Percentiles rank a stretch among this genome's conserved stretches.
These are phyloP conservation scores for Autographa gamma DNA, from an alignment of 2,888 invertebrate species.

Conservation along the genomic window DNA sequence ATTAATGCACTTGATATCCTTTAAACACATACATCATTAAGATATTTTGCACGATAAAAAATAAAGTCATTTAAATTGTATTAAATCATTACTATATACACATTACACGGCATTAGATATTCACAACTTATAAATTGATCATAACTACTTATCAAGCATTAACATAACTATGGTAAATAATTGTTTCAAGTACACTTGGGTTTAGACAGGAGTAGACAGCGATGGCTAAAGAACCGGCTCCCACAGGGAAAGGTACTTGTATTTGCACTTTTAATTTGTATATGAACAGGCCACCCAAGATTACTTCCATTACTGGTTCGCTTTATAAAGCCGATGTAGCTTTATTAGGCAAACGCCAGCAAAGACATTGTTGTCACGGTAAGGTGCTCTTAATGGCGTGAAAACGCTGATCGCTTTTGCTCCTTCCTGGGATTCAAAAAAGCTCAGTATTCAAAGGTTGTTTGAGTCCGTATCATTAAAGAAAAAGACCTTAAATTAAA, in stretches of 20 bases:
- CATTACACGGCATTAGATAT: constrained; percentile 33
- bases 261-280: too few relatives aligned
- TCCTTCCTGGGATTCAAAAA: not conserved
- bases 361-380: too few relatives aligned
- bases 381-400: too few relatives aligned
- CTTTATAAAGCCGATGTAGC: too few relatives aligned
- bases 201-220: not conserved
- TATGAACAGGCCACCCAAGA: too few relatives aligned
- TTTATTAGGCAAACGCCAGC: too few relatives aligned
- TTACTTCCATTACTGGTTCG: too few relatives aligned
- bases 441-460: not conserved
- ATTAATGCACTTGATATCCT: constrained; percentile 25
- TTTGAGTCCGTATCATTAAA: not conserved
- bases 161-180: not conserved
- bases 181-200: not conserved
- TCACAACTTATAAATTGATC: constrained; percentile 40
- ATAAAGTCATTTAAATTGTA: constrained; percentile 16
- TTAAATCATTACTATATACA: constrained; percentile 21
- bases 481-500: constrained; percentile 26
- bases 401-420: too few relatives aligned
- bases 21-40: not conserved
- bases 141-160: constrained; percentile 20
- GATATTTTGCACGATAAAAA: constrained; percentile 6
- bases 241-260: not conserved
- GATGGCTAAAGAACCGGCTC: not conserved